Evolutionary conservation across 2,113 vertebrate genomes (phyloP).

Genomic region (Rana temporaria): DNA sequence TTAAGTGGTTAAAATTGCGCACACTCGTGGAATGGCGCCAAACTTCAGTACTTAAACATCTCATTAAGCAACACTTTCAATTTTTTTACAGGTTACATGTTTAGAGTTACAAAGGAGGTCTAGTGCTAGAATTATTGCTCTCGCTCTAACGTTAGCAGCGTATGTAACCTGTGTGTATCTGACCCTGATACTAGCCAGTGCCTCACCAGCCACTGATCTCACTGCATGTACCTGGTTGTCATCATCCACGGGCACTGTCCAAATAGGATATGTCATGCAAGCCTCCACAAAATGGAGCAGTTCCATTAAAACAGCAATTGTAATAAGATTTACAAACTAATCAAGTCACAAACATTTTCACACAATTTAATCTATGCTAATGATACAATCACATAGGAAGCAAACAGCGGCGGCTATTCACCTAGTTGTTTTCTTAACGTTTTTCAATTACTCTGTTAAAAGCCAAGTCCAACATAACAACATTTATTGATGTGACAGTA

Average conservation of each 20-base stretch:
- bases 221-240: too few species aligned
- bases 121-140: too few species aligned
- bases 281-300: background rate
- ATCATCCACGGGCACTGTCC: background rate
- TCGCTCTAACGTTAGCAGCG: too few species aligned
- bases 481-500: conserved; percentile 10
- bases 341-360: conserved; percentile 21
- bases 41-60: too few species aligned
- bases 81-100: too few species aligned
- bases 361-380: conserved; percentile 7
- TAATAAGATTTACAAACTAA: conserved; percentile 25
- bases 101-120: too few species aligned
- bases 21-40: too few species aligned
- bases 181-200: too few species aligned
- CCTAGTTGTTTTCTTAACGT: conserved; percentile 5
- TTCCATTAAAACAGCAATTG: conserved; percentile 15
- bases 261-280: background rate
- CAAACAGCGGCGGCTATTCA: background rate
- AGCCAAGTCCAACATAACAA: background rate
- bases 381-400: conserved; percentile 6
- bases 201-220: too few species aligned
- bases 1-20: too few species aligned
- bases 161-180: too few species aligned
- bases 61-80: too few species aligned
- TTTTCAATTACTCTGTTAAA: conserved; percentile 10